phyloP scores from a whole-genome alignment of 2,113 vertebrate species.

The Hirundichthys speculiger region DNA sequence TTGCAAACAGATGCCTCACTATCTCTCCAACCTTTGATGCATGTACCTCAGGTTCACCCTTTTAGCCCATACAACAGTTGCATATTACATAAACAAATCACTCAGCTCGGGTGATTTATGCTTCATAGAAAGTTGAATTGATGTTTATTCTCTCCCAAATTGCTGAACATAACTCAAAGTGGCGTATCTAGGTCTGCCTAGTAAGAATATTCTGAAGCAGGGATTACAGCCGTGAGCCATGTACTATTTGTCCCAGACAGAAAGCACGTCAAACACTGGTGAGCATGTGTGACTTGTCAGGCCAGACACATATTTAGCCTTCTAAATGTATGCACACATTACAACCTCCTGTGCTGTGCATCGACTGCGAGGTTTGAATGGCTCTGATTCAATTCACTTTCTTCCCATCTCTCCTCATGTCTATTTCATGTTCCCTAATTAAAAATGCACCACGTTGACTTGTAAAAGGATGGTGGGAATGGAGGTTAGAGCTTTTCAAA shows the following conservation, averaged over 20 bases:
- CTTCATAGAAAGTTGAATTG: slow-evolving; percentile 62
- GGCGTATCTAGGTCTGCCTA: slow-evolving; percentile 60
- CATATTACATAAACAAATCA: slow-evolving; percentile 50
- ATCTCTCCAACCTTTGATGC: slow-evolving; percentile 19
- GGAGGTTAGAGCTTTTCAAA: slow-evolving; percentile 72
- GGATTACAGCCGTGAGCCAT: slow-evolving; percentile 51
- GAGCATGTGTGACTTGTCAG: slow-evolving; percentile 55
- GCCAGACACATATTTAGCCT: slow-evolving; percentile 47
- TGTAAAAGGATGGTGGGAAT: slow-evolving; percentile 70
- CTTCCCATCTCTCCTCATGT: slow-evolving; percentile 68
- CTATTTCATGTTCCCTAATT: slow-evolving; percentile 75
- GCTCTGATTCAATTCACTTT: slow-evolving; percentile 62
- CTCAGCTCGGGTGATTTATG: slow-evolving; percentile 49
- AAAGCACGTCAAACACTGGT: slow-evolving; percentile 40
- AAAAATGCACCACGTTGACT: slow-evolving; percentile 78
- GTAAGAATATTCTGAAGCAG: slow-evolving; percentile 50
- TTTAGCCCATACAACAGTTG: slow-evolving; percentile 37
- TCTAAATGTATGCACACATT: slow-evolving; percentile 23
- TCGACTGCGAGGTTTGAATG: slow-evolving; percentile 48
- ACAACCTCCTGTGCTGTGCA: neutral
- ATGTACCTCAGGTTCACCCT: slow-evolving; percentile 37
- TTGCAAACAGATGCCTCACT: slow-evolving; percentile 8
- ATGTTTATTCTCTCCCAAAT: slow-evolving; percentile 67
- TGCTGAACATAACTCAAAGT: slow-evolving; percentile 56
- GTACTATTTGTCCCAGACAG: slow-evolving; percentile 51